Evolutionary conservation across 2,113 vertebrate genomes (phyloP).

Genomic region (Aix galericulata): DNA sequence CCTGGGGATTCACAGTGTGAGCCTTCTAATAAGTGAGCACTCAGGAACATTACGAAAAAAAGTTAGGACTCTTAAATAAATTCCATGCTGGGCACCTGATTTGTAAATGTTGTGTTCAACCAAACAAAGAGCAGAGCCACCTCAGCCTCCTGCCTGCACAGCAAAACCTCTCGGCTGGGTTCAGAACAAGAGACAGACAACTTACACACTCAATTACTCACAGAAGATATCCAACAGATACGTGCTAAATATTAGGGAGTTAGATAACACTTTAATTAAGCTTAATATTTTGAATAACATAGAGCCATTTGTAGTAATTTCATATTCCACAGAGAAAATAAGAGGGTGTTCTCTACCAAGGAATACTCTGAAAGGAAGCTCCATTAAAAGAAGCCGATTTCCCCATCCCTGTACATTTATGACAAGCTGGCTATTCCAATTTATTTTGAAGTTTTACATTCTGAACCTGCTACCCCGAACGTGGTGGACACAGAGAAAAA

Average conservation of each 20-base stretch:
- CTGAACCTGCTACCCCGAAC: not conserved
- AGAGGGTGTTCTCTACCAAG: not conserved
- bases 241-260: accelerated
- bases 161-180: not conserved
- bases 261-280: not conserved
- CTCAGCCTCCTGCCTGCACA: not conserved
- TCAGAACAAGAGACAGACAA: accelerated
- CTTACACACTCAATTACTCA: not conserved
- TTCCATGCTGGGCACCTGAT: not conserved
- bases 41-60: not conserved
- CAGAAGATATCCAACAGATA: not conserved
- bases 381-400: not conserved
- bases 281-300: not conserved
- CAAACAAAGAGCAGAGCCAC: not conserved
- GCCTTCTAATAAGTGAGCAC: conserved; percentile 9
- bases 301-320: not conserved
- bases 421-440: not conserved
- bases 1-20: conserved; percentile 22
- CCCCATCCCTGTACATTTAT: accelerated
- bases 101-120: not conserved
- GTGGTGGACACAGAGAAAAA: not conserved
- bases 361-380: not conserved
- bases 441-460: not conserved
- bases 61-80: not conserved
- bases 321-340: not conserved